These are phyloP conservation scores for Papilio gigon DNA, from an alignment of 2,888 invertebrate species.

Conservation along the genomic window DNA sequence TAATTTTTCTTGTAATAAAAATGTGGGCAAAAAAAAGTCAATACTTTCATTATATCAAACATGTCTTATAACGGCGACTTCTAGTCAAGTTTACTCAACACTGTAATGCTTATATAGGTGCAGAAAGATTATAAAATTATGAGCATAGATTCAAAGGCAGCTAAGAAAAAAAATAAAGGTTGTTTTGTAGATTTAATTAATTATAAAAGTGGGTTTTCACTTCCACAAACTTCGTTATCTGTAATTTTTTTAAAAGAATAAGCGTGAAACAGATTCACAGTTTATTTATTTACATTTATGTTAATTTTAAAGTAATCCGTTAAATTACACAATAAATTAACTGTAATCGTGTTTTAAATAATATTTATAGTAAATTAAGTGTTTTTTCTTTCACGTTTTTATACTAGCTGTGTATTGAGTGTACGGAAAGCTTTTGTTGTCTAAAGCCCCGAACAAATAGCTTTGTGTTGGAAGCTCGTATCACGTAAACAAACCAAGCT, in stretches of 20 bases:
- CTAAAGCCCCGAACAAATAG: constrained; percentile 23
- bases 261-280: no score
- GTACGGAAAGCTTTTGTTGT: constrained; percentile 25
- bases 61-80: no score
- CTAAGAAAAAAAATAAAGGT: background rate
- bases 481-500: constrained; percentile 7
- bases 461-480: constrained; percentile 28
- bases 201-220: background rate
- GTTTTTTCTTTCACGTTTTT: constrained; percentile 1
- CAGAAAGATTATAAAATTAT: background rate
- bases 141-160: background rate
- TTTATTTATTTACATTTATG: background rate
- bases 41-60: no score
- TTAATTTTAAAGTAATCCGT: no score
- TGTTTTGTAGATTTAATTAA: background rate
- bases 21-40: no score
- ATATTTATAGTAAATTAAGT: constrained; percentile 7
- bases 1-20: background rate
- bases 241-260: no score
- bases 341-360: background rate
- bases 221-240: no score
- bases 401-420: background rate
- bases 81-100: no score
- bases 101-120: background rate
- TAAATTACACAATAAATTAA: no score